Evolutionary conservation across 1,140 invertebrate species (phyloP).

Genomic region (Drosophila busckii): DNA sequence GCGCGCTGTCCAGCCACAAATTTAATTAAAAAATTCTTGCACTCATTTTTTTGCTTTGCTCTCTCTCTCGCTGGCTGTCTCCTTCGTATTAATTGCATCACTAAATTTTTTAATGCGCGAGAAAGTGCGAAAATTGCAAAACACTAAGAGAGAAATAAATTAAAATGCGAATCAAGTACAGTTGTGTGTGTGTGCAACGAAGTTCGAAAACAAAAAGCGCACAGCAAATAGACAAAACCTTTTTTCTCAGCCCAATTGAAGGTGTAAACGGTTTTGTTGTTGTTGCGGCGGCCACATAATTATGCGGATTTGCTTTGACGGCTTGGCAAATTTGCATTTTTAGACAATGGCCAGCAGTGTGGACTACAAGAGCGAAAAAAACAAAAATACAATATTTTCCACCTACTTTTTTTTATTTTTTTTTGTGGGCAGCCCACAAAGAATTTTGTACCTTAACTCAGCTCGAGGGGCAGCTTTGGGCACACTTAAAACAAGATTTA

Average conservation of each 20-base stretch:
- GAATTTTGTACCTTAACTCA: slow-evolving; percentile 48
- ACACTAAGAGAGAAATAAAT: slow-evolving; percentile 44
- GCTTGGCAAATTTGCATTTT: slow-evolving; percentile 66
- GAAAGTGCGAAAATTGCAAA: slow-evolving; percentile 71
- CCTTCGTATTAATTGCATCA: slow-evolving; percentile 69
- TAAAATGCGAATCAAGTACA: slow-evolving; percentile 56
- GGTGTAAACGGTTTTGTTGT: slow-evolving; percentile 56
- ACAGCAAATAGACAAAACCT: slow-evolving; percentile 11
- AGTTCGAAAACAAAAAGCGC: slow-evolving; percentile 9
- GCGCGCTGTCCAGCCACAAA: slow-evolving; percentile 67
- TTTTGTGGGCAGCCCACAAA: slow-evolving; percentile 44
- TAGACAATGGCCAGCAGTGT: slow-evolving; percentile 50
- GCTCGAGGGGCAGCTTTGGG: slow-evolving; percentile 19
- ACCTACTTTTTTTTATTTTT: slow-evolving; percentile 36
- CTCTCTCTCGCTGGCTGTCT: slow-evolving; percentile 9
- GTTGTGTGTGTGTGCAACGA: slow-evolving; percentile 21
- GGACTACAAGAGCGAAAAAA: too few relatives aligned
- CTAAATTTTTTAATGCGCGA: slow-evolving; percentile 73
- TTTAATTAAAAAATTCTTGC: slow-evolving; percentile 75
- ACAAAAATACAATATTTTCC: too few relatives aligned
- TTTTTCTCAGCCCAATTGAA: slow-evolving; percentile 41
- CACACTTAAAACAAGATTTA: slow-evolving; percentile 59
- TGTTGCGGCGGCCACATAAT: slow-evolving; percentile 48
- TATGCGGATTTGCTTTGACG: slow-evolving; percentile 57
- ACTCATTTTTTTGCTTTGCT: slow-evolving; percentile 53